These are phyloP conservation scores for Gallinago solitaria DNA, from an alignment of 2,797 vertebrate species.

Conservation along the genomic window DNA sequence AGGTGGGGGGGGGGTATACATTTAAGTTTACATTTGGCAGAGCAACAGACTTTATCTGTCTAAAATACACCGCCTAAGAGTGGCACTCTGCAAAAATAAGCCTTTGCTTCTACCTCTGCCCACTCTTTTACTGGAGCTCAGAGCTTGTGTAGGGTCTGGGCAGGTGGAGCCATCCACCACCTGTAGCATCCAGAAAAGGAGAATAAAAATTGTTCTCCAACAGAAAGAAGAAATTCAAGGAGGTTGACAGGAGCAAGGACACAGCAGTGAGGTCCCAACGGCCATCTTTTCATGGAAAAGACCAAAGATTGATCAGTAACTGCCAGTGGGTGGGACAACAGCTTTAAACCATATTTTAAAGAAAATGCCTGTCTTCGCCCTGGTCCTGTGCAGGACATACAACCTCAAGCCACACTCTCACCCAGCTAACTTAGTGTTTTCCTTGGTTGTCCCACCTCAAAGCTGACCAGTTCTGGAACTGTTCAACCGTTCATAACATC, in stretches of 20 bases:
- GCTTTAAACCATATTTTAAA: neutral
- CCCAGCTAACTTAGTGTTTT: neutral
- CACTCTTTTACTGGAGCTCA: neutral
- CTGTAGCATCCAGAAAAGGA: neutral
- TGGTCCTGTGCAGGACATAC: neutral
- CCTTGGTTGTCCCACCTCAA: neutral
- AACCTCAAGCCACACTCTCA: neutral
- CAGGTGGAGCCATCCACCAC: neutral
- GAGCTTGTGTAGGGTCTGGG: neutral
- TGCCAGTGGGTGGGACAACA: neutral
- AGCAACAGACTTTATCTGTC: constrained; percentile 24
- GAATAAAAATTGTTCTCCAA: neutral
- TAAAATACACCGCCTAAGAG: constrained; percentile 11
- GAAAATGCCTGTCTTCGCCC: neutral
- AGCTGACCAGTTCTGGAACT: neutral
- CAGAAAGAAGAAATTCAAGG: neutral
- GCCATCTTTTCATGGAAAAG: neutral
- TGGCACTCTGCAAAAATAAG: neutral
- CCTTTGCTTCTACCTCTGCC: neutral
- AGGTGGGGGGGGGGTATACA: neutral
- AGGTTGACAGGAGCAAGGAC: neutral
- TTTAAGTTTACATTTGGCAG: constrained; percentile 38
- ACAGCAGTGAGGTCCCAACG: neutral
- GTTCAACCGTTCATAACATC: neutral
- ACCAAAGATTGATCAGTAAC: neutral